Percentiles rank a stretch among this genome's conserved stretches.
Conservation (phyloP, 2,113 vertebrate genomes). For the Falcunculus frontatus region DNA sequence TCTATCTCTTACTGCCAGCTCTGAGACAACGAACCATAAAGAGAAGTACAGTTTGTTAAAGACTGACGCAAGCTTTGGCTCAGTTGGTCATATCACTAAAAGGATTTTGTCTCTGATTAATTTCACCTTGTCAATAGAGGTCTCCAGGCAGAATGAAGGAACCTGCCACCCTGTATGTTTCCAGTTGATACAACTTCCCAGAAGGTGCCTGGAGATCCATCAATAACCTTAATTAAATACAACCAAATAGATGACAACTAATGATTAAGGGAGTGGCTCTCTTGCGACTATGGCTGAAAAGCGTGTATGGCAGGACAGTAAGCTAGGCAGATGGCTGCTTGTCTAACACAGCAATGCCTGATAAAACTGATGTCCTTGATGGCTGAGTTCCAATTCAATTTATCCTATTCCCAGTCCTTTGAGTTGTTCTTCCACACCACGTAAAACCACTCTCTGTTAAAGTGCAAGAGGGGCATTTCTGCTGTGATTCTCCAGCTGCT, state of each 20-base stretch:
- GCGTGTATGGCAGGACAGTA: not conserved
- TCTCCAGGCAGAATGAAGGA: not conserved
- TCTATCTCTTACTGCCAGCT: not conserved
- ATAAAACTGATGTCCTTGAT: not conserved
- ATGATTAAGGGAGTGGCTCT: not conserved
- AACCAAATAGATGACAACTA: not conserved
- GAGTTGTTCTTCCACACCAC: not conserved
- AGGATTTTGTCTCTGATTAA: conserved; percentile 45
- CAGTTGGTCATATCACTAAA: conserved; percentile 30
- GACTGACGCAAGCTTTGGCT: not conserved
- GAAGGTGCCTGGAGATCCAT: conserved; percentile 7
- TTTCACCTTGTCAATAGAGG: not conserved
- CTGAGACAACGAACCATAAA: not conserved
- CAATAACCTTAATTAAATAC: conserved; percentile 14
- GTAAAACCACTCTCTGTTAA: not conserved
- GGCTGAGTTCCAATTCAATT: not conserved
- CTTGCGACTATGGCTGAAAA: not conserved
- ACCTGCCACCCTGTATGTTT: not conserved
- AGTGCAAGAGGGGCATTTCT: not conserved
- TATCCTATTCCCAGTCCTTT: not conserved
- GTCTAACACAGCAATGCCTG: not conserved
- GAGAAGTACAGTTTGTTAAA: not conserved
- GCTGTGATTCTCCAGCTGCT: not conserved
- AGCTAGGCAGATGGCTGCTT: not conserved
- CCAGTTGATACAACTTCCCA: not conserved